Base-by-base conservation (phyloP, 2,113 vertebrate genomes). In the Monopterus albus region DNA sequence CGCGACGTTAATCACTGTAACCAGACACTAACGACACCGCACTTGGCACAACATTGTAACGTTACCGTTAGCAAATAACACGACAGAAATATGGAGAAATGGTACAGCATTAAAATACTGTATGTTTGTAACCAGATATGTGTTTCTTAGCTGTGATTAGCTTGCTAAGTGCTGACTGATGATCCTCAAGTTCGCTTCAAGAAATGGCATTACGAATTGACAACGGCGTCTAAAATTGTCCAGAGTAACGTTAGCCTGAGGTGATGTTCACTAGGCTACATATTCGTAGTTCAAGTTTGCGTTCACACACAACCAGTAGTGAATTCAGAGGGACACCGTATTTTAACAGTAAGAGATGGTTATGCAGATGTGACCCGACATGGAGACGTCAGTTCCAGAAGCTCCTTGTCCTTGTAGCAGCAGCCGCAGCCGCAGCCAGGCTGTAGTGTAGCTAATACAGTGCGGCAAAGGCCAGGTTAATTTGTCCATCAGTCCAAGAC, bases 401-500 rank as follows among this genome's bases (percentile, higher is more conserved):
- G 79, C 68, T 82, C 60, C 65, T 60, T 76, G 66, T 85, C 78
- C 78, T 74, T 80, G 63, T 63, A 28, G 47, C 43, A 35, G 56
- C 8, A 31, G 66, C 66, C 17, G 36, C 59, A n/a, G 52, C 71
- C 47, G 87, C 72, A 86, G 83, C 76, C 72, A 57, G 18, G 20
- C 53, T 43, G 60, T 29, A 76, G 77, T 51, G 49, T 7, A 36
- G 80, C 73, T 81, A 74, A 78, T 23, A 78, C 70, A 47, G 75
- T 88, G 87, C 85, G 51, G 78, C 87, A 79, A 71, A 87, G 79
- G 84, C 79, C 83, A 79, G 76, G 68, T 81, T 67, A 13, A 36
- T 31, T 52, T 67, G 38, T 43, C 53, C 46, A 14, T 55, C 43
- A 55, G 39, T 21, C 31, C n/a, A 13, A 69, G 29, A 26, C 47